Evolutionary conservation across 2,797 vertebrate genomes (phyloP), one percentile per base, ranked within the genome.

Genomic region (Alca torda): DNA sequence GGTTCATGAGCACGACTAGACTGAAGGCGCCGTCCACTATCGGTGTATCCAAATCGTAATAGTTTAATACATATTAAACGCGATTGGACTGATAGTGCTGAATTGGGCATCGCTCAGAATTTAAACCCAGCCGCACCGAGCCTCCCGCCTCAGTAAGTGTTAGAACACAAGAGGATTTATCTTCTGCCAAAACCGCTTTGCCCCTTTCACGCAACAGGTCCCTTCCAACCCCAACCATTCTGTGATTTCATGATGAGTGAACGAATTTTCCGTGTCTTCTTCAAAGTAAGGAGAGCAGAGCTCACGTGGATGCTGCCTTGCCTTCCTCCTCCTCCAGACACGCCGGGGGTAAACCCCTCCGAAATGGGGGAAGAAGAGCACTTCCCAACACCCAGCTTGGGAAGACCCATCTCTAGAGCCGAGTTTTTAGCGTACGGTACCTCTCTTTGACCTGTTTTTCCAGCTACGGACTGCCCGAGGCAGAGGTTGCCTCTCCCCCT

Each of bases 181-280:
- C 14, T 41, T 41, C 41, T 41, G 41, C 41, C 41, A 41, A 41
- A 41, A 41, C 13, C 13, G 5, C 41, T 41, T 41, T 41, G 41
- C 41, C 41, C 41, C 41, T 41, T 41, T 41, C 41, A 41, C 41
- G 13, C 41, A 41, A 41, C 41, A 41, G 41, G 41, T 48, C 21
- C 20, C 46, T 48, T 23, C 46, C 46, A 48, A 48, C 46, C 46
- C 46, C 11, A 48, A 48, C 46, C 21, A 13, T 48, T 48, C 46
- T 48, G 21, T 48, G 46, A 23, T 48, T 48, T 21, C 21, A 11
- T 23, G 43, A 43, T 7, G 23, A 96, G 86, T 64, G 89, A 97
- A 91, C 73, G 45, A 56, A 74, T 96, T 97, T 77, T 69, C 50
- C 85, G 87, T 51, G 70, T 93, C 89, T 94, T 70, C 83, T 84